phyloP scores from a whole-genome alignment of 2,888 invertebrate genomes.

The Notodonta ziczac region DNA sequence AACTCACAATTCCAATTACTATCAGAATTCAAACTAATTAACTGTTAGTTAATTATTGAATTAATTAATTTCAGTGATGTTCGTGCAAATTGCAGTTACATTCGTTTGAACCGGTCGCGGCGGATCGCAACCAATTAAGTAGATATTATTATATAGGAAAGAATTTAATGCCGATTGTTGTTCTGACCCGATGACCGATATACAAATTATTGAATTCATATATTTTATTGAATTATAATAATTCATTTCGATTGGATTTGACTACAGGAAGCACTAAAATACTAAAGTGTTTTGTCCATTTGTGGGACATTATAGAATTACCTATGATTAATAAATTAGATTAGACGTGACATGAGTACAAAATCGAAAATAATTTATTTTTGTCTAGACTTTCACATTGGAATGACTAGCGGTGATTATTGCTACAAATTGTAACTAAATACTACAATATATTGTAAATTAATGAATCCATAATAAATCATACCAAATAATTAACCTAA shows the following conservation, averaged over 20 bases:
- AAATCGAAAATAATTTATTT: neutral
- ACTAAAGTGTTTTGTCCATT: neutral
- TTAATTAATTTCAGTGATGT: slow-evolving; percentile 23
- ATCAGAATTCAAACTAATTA: slow-evolving; percentile 22
- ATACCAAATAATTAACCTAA: too few relatives aligned
- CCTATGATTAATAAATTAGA: neutral
- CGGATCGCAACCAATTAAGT: slow-evolving; percentile 24
- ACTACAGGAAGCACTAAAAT: neutral
- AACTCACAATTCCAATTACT: slow-evolving; percentile 15
- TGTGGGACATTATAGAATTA: neutral
- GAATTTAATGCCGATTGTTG: slow-evolving; percentile 26
- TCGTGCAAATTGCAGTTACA: slow-evolving; percentile 25
- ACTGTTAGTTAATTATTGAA: slow-evolving; percentile 18
- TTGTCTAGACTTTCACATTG: neutral
- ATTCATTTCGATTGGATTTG: neutral
- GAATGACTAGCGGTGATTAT: too few relatives aligned
- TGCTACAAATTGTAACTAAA: too few relatives aligned
- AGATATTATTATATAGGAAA: slow-evolving; percentile 22
- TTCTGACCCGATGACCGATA: slow-evolving; percentile 30
- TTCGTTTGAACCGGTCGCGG: slow-evolving; percentile 25
- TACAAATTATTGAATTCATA: slow-evolving; percentile 6
- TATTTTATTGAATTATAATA: neutral
- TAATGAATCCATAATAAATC: too few relatives aligned
- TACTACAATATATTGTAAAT: too few relatives aligned
- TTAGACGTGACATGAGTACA: neutral